phyloP scores from a whole-genome alignment of 2,797 vertebrate genomes.

The Sebastes steindachneri region DNA sequence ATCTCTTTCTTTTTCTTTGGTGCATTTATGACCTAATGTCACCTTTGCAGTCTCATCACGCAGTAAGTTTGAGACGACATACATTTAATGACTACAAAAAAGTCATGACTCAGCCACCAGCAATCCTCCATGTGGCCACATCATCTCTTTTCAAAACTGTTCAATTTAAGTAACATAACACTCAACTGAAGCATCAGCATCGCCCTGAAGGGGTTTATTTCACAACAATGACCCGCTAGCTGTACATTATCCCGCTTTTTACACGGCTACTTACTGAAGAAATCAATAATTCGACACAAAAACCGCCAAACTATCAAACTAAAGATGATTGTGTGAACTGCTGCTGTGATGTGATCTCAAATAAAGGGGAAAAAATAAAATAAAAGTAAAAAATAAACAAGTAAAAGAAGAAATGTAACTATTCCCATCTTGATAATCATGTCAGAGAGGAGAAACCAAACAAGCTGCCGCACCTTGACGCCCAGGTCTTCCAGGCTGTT shows the following conservation, averaged over 20 bases:
- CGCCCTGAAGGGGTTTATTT: too few relatives aligned
- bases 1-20: not conserved
- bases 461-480: slow-evolving; percentile 81
- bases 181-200: not conserved
- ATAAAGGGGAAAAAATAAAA: rapidly evolving
- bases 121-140: not conserved
- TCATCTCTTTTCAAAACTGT: not conserved
- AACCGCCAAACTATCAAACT: too few relatives aligned
- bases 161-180: not conserved
- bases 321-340: too few relatives aligned
- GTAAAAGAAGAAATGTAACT: not conserved
- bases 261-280: too few relatives aligned
- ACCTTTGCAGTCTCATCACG: not conserved
- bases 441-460: not conserved
- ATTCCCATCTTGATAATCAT: not conserved
- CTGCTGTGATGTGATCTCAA: too few relatives aligned
- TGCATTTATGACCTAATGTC: not conserved
- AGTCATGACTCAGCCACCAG: not conserved
- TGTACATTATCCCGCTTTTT: too few relatives aligned
- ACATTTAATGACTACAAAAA: not conserved
- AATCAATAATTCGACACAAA: too few relatives aligned
- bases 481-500: slow-evolving; percentile 92
- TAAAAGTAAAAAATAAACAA: too few relatives aligned
- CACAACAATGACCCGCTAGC: too few relatives aligned
- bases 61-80: not conserved